A percentile compares a stretch with the other conserved stretches of the same genome.
Conservation (phyloP, 2,888 invertebrate genomes). For the Trilocha varians region DNA sequence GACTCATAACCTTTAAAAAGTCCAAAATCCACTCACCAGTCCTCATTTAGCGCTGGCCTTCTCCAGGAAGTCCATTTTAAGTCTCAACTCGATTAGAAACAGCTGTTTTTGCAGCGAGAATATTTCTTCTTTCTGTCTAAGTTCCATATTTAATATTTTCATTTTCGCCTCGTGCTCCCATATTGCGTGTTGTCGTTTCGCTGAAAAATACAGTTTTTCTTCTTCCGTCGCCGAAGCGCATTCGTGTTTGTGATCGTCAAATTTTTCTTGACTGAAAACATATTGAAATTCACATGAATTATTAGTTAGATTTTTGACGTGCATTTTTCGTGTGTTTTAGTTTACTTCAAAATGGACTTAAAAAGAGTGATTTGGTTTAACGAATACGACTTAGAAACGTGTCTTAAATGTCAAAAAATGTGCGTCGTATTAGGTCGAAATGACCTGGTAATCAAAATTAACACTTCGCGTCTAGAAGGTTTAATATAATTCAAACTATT, state of each 20-base stretch:
- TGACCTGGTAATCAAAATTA: too few relatives aligned
- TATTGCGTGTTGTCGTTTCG: conserved; percentile 62
- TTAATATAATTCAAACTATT: too few relatives aligned
- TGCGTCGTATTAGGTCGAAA: too few relatives aligned
- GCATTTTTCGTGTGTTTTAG: too few relatives aligned
- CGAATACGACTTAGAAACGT: too few relatives aligned
- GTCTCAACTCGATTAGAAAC: conserved; percentile 58
- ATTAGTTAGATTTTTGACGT: too few relatives aligned
- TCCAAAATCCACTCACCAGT: conserved; percentile 2
- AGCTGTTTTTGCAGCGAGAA: conserved; percentile 67
- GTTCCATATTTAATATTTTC: conserved; percentile 66
- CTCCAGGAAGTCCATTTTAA: conserved; percentile 70
- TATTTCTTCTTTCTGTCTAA: conserved; percentile 64
- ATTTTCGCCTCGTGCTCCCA: conserved; percentile 70
- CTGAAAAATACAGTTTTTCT: conserved; percentile 54
- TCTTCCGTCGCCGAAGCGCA: conserved; percentile 49
- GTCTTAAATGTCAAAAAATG: too few relatives aligned
- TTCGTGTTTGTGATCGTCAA: conserved; percentile 39
- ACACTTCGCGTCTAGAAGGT: too few relatives aligned
- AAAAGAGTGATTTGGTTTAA: too few relatives aligned
- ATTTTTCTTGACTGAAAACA: conserved; percentile 23
- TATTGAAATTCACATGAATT: too few relatives aligned
- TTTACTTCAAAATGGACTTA: too few relatives aligned
- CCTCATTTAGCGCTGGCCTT: conserved; percentile 57
- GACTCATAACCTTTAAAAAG: too few relatives aligned